Conservation (phyloP, 2,113 vertebrate species). For the Pica pica region DNA sequence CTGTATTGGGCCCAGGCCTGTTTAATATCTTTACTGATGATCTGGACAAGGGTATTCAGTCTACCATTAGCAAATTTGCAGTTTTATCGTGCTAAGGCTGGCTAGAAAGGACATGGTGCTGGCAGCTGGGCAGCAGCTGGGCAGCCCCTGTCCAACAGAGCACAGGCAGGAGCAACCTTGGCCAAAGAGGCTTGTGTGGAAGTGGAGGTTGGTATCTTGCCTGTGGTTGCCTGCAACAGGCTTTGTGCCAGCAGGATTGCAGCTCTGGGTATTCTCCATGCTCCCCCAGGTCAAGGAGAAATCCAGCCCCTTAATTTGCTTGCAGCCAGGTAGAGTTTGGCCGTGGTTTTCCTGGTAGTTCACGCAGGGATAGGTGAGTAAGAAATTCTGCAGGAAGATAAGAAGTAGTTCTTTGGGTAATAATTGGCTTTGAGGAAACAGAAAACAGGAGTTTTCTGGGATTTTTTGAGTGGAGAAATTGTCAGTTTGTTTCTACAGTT, state of each 20-base stretch:
- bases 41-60: background rate
- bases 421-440: background rate
- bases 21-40: background rate
- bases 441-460: background rate
- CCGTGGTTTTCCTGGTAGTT: background rate
- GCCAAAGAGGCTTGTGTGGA: background rate
- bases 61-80: background rate
- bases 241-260: background rate
- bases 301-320: background rate
- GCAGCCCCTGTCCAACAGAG: background rate
- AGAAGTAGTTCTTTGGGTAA: background rate
- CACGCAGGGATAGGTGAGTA: background rate
- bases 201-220: background rate
- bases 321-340: background rate
- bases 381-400: background rate
- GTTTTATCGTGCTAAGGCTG: background rate
- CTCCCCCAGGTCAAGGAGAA: background rate
- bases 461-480: background rate
- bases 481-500: background rate
- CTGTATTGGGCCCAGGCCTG: background rate
- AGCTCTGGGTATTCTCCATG: background rate
- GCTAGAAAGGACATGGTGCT: accelerated
- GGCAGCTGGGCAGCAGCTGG: background rate
- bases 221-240: background rate
- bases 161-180: background rate